phyloP scores from a whole-genome alignment of 2,113 vertebrate species.

The Anoplopoma fimbria region DNA sequence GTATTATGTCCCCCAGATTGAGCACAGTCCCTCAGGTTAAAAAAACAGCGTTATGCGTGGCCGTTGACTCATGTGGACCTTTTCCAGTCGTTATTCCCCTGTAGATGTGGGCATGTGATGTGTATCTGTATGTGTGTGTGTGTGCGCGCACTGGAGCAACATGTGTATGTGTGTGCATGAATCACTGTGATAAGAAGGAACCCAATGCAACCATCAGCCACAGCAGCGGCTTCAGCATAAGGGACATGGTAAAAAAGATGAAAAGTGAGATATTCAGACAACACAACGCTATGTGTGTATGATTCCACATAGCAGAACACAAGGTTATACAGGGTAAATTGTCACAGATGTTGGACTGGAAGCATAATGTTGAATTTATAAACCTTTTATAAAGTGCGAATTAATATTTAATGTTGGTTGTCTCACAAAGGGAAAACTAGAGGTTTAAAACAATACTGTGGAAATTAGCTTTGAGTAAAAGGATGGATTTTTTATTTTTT shows the following conservation, averaged over 20 bases:
- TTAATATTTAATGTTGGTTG: background rate
- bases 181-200: background rate
- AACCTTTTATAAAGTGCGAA: background rate
- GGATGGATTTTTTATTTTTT: background rate
- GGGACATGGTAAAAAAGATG: background rate
- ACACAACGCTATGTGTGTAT: constrained; percentile 5
- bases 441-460: background rate
- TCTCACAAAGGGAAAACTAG: background rate
- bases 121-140: constrained; percentile 10
- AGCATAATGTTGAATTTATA: background rate
- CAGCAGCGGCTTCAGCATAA: constrained; percentile 3
- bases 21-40: constrained; percentile 71
- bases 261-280: background rate
- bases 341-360: constrained; percentile 1
- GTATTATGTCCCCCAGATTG: constrained; percentile 71
- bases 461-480: background rate
- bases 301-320: constrained; percentile 8
- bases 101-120: constrained; percentile 22
- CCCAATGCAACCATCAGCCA: background rate
- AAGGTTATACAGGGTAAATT: background rate
- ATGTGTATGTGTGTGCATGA: background rate
- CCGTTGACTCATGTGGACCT: constrained; percentile 76
- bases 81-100: constrained; percentile 59
- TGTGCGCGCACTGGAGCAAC: background rate
- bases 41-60: constrained; percentile 51